Base-by-base conservation (phyloP, 2,888 invertebrate species). In the Agriopis leucophaearia region DNA sequence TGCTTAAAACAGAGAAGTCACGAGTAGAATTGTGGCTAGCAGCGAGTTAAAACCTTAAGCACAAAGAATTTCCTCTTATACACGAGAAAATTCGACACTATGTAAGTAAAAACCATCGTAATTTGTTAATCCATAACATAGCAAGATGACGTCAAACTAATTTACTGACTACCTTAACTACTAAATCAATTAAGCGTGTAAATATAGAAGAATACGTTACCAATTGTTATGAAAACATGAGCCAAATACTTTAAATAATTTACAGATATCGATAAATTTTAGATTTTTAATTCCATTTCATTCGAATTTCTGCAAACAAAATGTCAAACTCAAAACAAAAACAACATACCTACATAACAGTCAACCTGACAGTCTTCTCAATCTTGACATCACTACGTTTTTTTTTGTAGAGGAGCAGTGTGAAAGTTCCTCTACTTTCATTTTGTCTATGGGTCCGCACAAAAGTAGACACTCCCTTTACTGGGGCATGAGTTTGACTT, bases 141-240 rank as follows among this genome's bases (percentile, higher is more conserved):
- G 54, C 35, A 36, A 47, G 36, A 38, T 58, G 58, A 58, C 48
- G 58, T 55, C 44, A 27, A n/a, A 27, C 44, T 18, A 9, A 42
- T 55, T 42, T 27, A 12, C 16, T 42, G 15, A 15, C 13, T 12
- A 16, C 8, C n/a, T 51, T 36, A 0, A 13, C n/a, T 10, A 18
- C 10, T n/a, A 1, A 10, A 3, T 13, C 13, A 51, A 35, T 35
- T n/a, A 0, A 4, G 16, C 27, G n/a, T 18, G 35, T 8, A 9
- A 35, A 35, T n/a, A n/a, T 35, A 38, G 40, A n/a, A 10, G n/a
- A n/a, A 36, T 58, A 58, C 42, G 55, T 64, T 72, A 70, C 72
- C 72, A 66, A 61, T 67, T 52, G 61, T 42, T 68, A 51, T 54
- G 64, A 54, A 69, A 65, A 63, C 68, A 55, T 52, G 55, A 58